Evolutionary conservation across 2,797 vertebrate genomes (phyloP).

Genomic region (Florisuga fusca): DNA sequence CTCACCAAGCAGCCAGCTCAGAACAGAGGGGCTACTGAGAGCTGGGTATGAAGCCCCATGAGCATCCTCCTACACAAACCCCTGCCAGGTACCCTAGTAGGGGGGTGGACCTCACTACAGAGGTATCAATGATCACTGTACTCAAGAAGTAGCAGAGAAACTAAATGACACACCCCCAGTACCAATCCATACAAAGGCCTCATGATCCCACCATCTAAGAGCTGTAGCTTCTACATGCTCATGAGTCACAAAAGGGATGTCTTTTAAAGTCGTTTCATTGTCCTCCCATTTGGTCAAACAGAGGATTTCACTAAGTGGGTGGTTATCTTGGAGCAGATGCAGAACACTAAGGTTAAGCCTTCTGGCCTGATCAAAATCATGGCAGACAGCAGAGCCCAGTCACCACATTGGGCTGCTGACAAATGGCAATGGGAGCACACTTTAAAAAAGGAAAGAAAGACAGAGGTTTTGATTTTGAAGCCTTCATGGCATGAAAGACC

Average conservation of each 20-base stretch:
- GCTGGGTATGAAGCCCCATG: background rate
- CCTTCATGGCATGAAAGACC: background rate
- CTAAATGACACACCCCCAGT: background rate
- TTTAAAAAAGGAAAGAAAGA: background rate
- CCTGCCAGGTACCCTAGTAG: background rate
- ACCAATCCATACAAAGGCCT: background rate
- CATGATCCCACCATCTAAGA: background rate
- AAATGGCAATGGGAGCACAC: background rate
- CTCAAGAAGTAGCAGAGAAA: background rate
- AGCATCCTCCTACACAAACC: background rate
- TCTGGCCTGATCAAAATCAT: background rate
- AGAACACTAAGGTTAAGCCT: background rate
- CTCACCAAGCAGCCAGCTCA: background rate
- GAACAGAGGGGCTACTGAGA: background rate
- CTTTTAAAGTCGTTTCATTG: background rate
- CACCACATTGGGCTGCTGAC: background rate
- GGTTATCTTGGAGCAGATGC: background rate
- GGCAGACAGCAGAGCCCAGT: background rate
- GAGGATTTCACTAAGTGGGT: background rate
- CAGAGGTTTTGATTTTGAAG: background rate
- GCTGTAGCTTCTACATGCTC: background rate
- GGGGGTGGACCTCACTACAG: background rate
- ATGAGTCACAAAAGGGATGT: background rate
- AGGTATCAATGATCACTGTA: background rate
- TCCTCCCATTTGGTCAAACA: background rate